Base-by-base conservation (phyloP, 2,113 vertebrate genomes). In the Oxygymnocypris stewartii region DNA sequence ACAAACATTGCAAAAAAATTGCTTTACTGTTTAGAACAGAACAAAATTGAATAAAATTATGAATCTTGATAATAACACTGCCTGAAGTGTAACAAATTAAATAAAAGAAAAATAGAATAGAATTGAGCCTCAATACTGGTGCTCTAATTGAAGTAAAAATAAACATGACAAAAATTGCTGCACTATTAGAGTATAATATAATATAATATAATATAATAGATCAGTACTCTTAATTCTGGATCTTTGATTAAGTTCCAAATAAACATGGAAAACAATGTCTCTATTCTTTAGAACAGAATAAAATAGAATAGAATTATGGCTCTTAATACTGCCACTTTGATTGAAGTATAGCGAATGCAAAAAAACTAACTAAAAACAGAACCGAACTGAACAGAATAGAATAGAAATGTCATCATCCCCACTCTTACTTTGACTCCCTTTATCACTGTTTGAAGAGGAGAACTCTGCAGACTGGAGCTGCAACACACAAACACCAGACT, bases 401-500 rank as follows among this genome's bases (percentile, higher is more conserved):
- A 63, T 4, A 28, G 11, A 65, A 54, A 57, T 2, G 20, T 73
- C 9, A 13, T 10, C 25, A 42, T 79, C 4, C 28, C 10, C 10
- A 40, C 0, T n/a, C 94, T 93, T 84, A 96, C 96, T 95, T 73
- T 94, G 91, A 11, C 91, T 93, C 63, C 91, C 90, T 40, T 92
- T 92, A 75, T 95, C 95, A 4, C 92, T 96, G 79, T 95, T 93
- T 0, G 93, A 92, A 0, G 95, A 93, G 92, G 93, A 93, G 88
- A 98, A 97, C 86, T 98, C 97, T 16, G 96, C 94, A 0, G 97
- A 98, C 92, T 96, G 96, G 75, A 98, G 96, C 97, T 98, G 1
- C 49, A 75, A 44, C 20, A 75, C 44, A 85, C 42, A 40, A 65
- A 16, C 1, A 61, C 51, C 6, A 59, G 25, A 65, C 10, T 40